These are phyloP conservation scores for Margaritifera margaritifera DNA, from an alignment of 2,888 invertebrate genomes.

Conservation along the genomic window DNA sequence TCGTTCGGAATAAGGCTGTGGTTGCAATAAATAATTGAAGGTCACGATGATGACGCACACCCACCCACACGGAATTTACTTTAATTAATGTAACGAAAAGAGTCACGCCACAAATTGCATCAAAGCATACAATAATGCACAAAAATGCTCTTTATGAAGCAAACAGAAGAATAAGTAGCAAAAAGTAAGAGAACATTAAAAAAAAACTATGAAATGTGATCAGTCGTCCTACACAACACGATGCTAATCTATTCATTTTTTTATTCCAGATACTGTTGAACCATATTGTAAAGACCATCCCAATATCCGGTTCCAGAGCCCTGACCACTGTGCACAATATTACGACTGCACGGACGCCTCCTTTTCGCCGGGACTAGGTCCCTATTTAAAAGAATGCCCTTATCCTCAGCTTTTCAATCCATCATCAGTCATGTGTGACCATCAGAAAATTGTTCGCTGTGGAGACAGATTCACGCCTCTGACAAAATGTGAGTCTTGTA, in stretches of 20 bases:
- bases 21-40: no score
- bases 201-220: no score
- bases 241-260: background rate
- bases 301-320: constrained; percentile 42
- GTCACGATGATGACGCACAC: no score
- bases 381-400: constrained; percentile 54
- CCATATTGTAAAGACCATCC: constrained; percentile 46
- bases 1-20: no score
- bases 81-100: no score
- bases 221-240: no score
- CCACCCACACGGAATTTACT: no score
- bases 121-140: no score
- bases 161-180: no score
- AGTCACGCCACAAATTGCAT: no score
- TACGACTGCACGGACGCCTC: constrained; percentile 52
- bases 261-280: constrained; percentile 40
- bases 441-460: constrained; percentile 38
- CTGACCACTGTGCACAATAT: constrained; percentile 54
- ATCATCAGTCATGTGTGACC: constrained; percentile 41
- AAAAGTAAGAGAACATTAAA: no score
- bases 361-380: constrained; percentile 31
- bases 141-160: no score
- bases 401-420: constrained; percentile 51
- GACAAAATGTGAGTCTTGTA: constrained; percentile 43
- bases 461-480: constrained; percentile 37